These are phyloP conservation scores for Sarcophilus harrisii DNA, from an alignment of 2,797 vertebrate species.

Conservation along the genomic window DNA sequence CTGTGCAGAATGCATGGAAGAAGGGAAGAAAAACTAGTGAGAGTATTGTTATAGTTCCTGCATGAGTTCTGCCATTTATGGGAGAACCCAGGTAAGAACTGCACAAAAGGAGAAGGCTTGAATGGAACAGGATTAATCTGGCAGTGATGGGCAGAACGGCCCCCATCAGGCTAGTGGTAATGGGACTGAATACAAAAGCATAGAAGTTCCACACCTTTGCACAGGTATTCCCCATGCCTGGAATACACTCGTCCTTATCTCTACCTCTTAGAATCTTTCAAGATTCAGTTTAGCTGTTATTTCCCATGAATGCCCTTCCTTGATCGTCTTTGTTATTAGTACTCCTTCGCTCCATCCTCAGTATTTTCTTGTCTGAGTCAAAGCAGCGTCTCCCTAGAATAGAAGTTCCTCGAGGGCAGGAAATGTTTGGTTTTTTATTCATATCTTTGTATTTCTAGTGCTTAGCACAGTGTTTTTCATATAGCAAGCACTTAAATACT, in stretches of 20 bases:
- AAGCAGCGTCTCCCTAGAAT: background rate
- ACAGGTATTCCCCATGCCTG: background rate
- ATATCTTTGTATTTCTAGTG: background rate
- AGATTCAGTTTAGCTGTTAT: background rate
- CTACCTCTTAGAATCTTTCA: background rate
- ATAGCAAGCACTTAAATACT: background rate
- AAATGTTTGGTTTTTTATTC: background rate
- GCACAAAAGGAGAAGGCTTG: background rate
- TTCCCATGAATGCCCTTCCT: background rate
- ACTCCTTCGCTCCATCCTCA: background rate
- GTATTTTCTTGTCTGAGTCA: background rate
- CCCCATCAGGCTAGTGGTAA: background rate
- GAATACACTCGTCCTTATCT: background rate
- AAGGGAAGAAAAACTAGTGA: background rate
- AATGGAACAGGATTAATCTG: background rate
- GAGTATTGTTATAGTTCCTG: background rate
- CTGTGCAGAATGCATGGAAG: background rate
- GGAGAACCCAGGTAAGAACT: background rate
- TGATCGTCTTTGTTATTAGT: background rate
- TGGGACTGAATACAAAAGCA: background rate
- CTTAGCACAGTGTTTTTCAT: background rate
- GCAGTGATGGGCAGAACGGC: background rate
- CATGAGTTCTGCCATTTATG: background rate
- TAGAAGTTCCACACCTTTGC: background rate
- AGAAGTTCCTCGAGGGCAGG: background rate